Percentiles rank a stretch among this genome's conserved stretches.
Evolutionary conservation across 2,888 invertebrate genomes (phyloP).

Genomic region (Allolobophora icterica): DNA sequence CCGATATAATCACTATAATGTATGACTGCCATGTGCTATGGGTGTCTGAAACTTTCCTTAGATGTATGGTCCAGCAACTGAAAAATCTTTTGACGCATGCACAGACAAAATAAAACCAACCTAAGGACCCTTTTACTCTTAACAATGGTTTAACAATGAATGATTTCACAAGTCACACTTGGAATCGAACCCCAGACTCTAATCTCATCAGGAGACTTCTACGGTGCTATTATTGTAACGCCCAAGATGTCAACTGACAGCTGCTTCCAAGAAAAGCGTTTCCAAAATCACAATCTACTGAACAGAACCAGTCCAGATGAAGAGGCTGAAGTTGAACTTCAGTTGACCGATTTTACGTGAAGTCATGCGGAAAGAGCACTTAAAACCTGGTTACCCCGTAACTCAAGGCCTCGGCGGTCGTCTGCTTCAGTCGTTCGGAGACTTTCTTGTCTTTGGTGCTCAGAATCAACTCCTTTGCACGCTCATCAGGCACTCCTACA

Average conservation of each 20-base stretch:
- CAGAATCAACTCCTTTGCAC: slow-evolving; percentile 49
- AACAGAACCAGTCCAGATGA: neutral
- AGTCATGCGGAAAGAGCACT: neutral
- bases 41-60: neutral
- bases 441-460: slow-evolving; percentile 52
- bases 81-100: neutral
- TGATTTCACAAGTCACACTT: neutral
- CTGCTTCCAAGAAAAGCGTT: neutral
- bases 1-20: neutral
- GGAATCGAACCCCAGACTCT: neutral
- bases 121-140: neutral
- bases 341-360: neutral
- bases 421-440: slow-evolving; percentile 56
- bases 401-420: slow-evolving; percentile 60
- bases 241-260: neutral
- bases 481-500: slow-evolving; percentile 53
- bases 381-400: slow-evolving; percentile 54
- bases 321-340: neutral
- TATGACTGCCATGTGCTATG: neutral
- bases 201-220: neutral
- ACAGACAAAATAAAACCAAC: neutral
- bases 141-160: neutral
- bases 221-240: neutral
- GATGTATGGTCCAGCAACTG: neutral
- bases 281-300: neutral